A percentile compares a stretch with the other conserved stretches of the same genome.
phyloP scores from a whole-genome alignment of 2,888 invertebrate species.

The Limnephilus lunatus region DNA sequence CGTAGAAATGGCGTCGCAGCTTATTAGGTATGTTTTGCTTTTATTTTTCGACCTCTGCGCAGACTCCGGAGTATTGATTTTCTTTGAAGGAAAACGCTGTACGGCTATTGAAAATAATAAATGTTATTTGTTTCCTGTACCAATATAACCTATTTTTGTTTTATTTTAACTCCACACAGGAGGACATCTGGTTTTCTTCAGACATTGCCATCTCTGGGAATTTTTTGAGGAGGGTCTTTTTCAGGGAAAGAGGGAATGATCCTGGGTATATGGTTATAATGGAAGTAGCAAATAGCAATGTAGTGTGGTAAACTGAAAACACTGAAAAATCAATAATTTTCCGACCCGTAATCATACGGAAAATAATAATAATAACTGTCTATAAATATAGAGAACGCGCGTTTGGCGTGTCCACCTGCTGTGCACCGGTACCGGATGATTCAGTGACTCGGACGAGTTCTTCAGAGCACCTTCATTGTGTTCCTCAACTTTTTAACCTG shows the following conservation, averaged over 20 bases:
- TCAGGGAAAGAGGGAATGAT: not conserved
- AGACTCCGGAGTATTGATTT: not conserved
- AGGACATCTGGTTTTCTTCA: no score
- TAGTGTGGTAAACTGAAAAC: not conserved
- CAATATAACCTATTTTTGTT: no score
- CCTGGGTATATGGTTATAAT: not conserved
- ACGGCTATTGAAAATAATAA: not conserved
- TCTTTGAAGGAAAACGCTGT: not conserved
- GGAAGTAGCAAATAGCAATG: not conserved
- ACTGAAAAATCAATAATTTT: not conserved
- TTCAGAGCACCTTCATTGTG: no score
- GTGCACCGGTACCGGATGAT: not conserved
- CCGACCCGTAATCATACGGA: not conserved
- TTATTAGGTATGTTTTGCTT: not conserved
- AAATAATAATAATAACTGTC: not conserved
- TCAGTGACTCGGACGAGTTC: no score
- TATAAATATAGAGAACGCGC: not conserved
- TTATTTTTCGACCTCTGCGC: not conserved
- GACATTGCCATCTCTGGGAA: no score
- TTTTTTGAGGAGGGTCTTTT: not conserved
- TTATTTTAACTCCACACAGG: no score
- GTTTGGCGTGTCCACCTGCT: no score
- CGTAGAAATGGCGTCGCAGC: not conserved
- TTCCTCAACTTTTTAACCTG: no score
- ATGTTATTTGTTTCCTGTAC: not conserved